A percentile compares a stretch with the other conserved stretches of the same genome.
phyloP scores from a whole-genome alignment of 2,888 invertebrate species.

The Acleris laterana region DNA sequence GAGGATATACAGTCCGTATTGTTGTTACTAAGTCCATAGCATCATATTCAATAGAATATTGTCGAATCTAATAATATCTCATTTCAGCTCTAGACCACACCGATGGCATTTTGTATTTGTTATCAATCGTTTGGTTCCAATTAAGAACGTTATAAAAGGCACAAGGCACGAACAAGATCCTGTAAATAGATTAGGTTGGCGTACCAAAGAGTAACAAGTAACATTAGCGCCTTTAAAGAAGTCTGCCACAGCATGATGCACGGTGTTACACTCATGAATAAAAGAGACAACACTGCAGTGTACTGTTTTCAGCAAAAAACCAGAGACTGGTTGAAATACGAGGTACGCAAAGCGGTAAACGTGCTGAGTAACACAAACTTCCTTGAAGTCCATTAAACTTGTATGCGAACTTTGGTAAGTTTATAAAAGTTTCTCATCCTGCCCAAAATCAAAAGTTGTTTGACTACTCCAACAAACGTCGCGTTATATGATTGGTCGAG shows the following conservation, averaged over 20 bases:
- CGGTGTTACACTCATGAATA: constrained; percentile 12
- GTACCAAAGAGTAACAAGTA: too few relatives aligned
- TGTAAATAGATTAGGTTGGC: too few relatives aligned
- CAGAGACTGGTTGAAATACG: constrained; percentile 25
- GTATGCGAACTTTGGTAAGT: constrained; percentile 21
- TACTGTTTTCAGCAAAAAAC: constrained; percentile 7
- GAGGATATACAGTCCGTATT: constrained; percentile 17
- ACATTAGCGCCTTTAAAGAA: neutral
- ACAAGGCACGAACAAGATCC: too few relatives aligned
- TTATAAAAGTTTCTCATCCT: constrained; percentile 18
- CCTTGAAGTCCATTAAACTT: constrained; percentile 32
- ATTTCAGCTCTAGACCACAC: neutral
- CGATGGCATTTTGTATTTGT: too few relatives aligned
- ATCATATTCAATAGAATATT: neutral
- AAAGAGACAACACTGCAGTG: neutral
- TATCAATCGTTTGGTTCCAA: too few relatives aligned
- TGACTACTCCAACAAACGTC: neutral
- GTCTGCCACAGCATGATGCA: neutral
- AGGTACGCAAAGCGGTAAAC: constrained; percentile 24
- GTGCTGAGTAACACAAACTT: constrained; percentile 34
- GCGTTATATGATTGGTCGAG: neutral
- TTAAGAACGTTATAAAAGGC: too few relatives aligned
- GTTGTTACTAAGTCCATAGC: constrained; percentile 4
- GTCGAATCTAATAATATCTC: neutral
- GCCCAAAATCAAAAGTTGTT: constrained; percentile 6